phyloP scores from a whole-genome alignment of 2,888 invertebrate species.

The Theodoxus fluviatilis region DNA sequence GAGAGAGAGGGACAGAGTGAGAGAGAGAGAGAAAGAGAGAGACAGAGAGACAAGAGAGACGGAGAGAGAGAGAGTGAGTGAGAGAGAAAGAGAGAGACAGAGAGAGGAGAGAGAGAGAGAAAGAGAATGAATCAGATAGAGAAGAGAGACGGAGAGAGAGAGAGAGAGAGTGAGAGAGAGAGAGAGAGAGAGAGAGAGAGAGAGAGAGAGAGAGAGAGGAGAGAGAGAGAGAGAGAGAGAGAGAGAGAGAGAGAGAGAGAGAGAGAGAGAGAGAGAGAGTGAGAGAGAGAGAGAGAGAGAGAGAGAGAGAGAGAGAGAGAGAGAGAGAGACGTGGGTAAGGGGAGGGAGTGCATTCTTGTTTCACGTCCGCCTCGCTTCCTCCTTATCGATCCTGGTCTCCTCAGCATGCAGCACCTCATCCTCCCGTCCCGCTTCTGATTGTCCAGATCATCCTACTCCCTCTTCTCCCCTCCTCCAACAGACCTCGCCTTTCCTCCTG shows the following conservation, averaged over 20 bases:
- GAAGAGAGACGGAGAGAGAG: constrained; percentile 10
- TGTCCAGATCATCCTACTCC: too few species aligned
- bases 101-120: neutral
- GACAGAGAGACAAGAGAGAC: too few species aligned
- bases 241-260: constrained; percentile 2
- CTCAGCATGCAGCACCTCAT: too few species aligned
- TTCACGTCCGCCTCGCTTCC: too few species aligned
- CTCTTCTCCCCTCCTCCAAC: too few species aligned
- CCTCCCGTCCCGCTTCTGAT: too few species aligned
- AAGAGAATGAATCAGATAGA: neutral
- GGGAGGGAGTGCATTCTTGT: too few species aligned
- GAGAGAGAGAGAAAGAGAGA: constrained; percentile 1
- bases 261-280: constrained; percentile 8
- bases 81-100: neutral
- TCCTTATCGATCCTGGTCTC: too few species aligned
- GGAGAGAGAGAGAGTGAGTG: constrained; percentile 13
- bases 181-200: neutral
- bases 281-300: constrained; percentile 22
- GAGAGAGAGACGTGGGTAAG: neutral
- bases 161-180: constrained; percentile 7
- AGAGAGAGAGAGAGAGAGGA: constrained; percentile 3
- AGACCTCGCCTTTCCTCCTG: too few species aligned
- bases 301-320: neutral
- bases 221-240: neutral
- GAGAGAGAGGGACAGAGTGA: constrained; percentile 7